Percentiles rank a stretch among this genome's conserved stretches.
Conservation (phyloP, 2,888 invertebrate genomes). For the Phania funesta region DNA sequence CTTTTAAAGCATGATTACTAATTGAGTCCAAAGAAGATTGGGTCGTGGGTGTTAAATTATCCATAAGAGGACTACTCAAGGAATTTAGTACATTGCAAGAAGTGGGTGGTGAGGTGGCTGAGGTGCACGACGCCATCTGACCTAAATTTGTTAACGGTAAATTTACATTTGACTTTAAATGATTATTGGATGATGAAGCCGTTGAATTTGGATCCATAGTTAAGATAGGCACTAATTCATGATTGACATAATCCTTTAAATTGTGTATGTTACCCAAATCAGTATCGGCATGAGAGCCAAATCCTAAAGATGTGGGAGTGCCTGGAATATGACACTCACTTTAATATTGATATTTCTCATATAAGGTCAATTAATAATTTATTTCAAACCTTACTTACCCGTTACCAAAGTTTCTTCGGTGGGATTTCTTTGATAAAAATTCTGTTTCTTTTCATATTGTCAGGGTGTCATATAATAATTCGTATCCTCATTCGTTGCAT, state of each 20-base stretch:
- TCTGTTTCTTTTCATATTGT: slow-evolving; percentile 79
- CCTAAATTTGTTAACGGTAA: slow-evolving; percentile 69
- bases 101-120: slow-evolving; percentile 65
- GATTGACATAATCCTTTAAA: slow-evolving; percentile 80
- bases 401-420: slow-evolving; percentile 83
- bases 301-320: slow-evolving; percentile 82
- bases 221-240: slow-evolving; percentile 80
- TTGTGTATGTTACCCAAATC: slow-evolving; percentile 77
- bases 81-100: slow-evolving; percentile 68
- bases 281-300: slow-evolving; percentile 72
- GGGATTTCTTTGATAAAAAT: slow-evolving; percentile 82
- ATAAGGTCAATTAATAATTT: too few relatives aligned
- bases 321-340: slow-evolving; percentile 71
- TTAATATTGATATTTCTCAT: not conserved
- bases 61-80: slow-evolving; percentile 72
- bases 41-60: slow-evolving; percentile 72
- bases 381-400: slow-evolving; percentile 71
- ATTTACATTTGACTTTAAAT: slow-evolving; percentile 69
- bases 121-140: slow-evolving; percentile 46
- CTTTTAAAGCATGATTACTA: slow-evolving; percentile 77
- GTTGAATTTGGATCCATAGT: slow-evolving; percentile 79
- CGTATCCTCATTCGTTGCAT: slow-evolving; percentile 73
- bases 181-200: slow-evolving; percentile 68
- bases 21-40: slow-evolving; percentile 70
- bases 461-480: slow-evolving; percentile 74